Evolutionary conservation across 2,113 vertebrate genomes (phyloP), one percentile per base, ranked within the genome.

Genomic region (Gymnobelideus leadbeateri): DNA sequence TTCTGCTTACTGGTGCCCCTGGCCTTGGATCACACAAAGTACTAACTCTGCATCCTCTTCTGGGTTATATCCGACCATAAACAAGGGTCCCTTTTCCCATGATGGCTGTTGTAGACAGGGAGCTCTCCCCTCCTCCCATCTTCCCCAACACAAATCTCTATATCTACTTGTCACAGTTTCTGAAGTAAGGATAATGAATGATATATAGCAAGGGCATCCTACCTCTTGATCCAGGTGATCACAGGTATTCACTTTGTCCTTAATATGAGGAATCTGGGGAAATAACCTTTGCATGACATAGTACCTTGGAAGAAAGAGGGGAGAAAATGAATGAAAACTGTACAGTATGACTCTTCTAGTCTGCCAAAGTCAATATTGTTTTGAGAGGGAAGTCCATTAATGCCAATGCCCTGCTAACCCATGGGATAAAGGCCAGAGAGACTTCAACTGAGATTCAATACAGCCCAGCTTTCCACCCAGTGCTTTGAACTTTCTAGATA

Each of bases 231-330:
- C 3, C 0, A 0, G 2, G 0, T 37, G n/a, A 1, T 2, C 23
- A 24, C 0, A 28, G 0, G 77, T 89, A 0, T 9, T 94, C 49
- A 93, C 2, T 16, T 91, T 94, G 3, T 96, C 93, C 12, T 89
- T 96, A 92, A 96, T 53, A 24, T 0, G 12, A 0, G 95, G 93
- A 3, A 96, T 11, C 0, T 2, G 92, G 0, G 89, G 57, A 24
- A 93, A 91, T 0, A 96, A 14, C 0, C 2, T 23, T 1, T 53
- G 24, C 0, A 0, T 11, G 9, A 24, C 0, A 0, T 84, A 7
- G n/a, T 93, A 43, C 43, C 95, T 94, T 3, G 26, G 1, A 23
- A 55, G 14, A 89, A 24, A 3, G 19, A n/a, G 5, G 26, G 12
- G 31, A 9, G 0, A 0, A 1, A 0, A 57, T 54, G 16, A 37